Percentiles rank a stretch among this genome's conserved stretches.
Conservation (phyloP, 1,140 invertebrate genomes). For the Drosophila watanabei region DNA sequence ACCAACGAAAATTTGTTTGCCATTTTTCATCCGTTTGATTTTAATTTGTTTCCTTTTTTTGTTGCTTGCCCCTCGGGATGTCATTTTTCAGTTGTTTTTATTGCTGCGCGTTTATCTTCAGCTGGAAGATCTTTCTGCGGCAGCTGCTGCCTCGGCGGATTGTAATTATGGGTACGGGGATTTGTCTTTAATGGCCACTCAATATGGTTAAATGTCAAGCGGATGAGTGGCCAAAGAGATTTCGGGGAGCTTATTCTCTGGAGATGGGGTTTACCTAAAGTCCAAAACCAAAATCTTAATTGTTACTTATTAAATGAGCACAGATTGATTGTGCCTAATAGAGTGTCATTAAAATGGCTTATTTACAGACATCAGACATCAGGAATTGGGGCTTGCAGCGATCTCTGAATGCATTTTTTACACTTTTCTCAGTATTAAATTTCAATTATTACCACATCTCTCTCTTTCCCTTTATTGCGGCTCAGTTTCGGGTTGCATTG, state of each 20-base stretch:
- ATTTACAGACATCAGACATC: not conserved
- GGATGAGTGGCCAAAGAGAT: no score
- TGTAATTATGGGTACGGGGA: constrained; percentile 36
- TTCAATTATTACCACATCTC: constrained; percentile 76
- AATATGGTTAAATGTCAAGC: constrained; percentile 44
- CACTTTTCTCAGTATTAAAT: constrained; percentile 50
- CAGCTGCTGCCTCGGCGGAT: constrained; percentile 15
- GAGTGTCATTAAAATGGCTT: not conserved
- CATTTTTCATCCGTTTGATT: constrained; percentile 51
- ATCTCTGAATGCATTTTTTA: not conserved
- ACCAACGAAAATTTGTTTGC: constrained; percentile 57
- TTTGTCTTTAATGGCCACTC: constrained; percentile 44
- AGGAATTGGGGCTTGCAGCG: not conserved
- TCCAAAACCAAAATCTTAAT: no score
- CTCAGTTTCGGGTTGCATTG: constrained; percentile 37
- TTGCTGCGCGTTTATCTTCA: constrained; percentile 23
- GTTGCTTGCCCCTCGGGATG: constrained; percentile 17
- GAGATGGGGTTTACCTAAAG: not conserved
- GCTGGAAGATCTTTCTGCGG: constrained; percentile 25
- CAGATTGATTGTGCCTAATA: not conserved
- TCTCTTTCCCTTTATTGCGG: constrained; percentile 20
- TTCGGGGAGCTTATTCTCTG: not conserved
- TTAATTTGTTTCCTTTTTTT: constrained; percentile 35
- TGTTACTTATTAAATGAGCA: not conserved
- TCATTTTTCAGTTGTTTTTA: constrained; percentile 33